Percentiles rank a stretch among this genome's conserved stretches.
phyloP scores from a whole-genome alignment of 2,888 invertebrate species.

The Uropetala carovei region DNA sequence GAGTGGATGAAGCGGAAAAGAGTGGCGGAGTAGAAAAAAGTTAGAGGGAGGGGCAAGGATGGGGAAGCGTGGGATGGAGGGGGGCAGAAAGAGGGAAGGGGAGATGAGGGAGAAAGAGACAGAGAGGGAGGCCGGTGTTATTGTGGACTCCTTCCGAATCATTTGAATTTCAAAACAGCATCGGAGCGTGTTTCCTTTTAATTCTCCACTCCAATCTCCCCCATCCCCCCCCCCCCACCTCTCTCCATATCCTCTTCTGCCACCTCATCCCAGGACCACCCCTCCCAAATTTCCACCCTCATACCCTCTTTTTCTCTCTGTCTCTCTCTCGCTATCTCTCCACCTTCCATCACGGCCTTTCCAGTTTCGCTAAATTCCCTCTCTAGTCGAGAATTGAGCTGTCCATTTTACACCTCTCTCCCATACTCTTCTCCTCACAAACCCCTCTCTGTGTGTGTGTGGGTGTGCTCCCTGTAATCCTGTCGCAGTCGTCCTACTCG shows the following conservation, averaged over 20 bases:
- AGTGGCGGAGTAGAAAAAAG: neutral
- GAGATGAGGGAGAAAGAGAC: neutral
- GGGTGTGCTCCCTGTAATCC: neutral
- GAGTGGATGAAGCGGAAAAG: neutral
- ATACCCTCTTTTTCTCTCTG: too few species aligned
- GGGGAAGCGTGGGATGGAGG: neutral
- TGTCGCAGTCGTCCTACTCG: neutral
- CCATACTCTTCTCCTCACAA: neutral
- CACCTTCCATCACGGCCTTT: too few species aligned
- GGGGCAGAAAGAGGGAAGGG: neutral
- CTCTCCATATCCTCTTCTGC: neutral
- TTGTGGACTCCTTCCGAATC: conserved; percentile 63
- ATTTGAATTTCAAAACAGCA: conserved; percentile 64
- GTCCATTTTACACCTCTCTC: neutral
- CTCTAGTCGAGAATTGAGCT: conserved; percentile 23
- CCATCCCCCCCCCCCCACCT: neutral
- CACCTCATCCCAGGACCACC: too few species aligned
- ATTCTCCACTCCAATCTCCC: conserved; percentile 31
- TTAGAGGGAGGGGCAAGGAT: neutral
- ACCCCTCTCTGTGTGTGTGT: neutral
- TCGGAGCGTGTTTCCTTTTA: conserved; percentile 60
- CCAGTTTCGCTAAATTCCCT: neutral
- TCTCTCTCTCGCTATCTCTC: too few species aligned
- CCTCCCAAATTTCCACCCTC: too few species aligned
- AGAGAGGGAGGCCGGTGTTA: conserved; percentile 36